Conservation (phyloP, 2,888 invertebrate species). For the Lasioglossum vierecki region DNA sequence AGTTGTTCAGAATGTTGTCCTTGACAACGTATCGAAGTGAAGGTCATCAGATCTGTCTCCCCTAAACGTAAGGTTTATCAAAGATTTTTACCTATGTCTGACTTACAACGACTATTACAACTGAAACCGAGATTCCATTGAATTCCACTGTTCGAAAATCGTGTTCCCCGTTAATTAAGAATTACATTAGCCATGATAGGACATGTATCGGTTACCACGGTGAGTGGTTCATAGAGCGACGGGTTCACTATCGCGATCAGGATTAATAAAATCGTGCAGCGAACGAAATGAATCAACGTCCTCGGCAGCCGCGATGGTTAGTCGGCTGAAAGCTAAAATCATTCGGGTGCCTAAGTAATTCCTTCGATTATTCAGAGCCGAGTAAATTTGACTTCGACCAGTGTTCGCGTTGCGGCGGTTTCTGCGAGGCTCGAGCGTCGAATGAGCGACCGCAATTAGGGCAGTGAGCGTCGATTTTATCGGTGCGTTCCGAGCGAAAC, state of each 20-base stretch:
- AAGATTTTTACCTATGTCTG: not conserved
- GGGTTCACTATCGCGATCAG: not conserved
- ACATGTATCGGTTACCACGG: not conserved
- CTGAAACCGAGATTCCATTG: not conserved
- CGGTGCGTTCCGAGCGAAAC: conserved; percentile 21
- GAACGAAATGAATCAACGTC: not conserved
- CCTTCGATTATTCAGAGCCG: conserved; percentile 9
- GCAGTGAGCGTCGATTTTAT: conserved; percentile 12
- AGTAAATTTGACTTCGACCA: conserved; percentile 10
- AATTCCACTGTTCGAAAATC: not conserved
- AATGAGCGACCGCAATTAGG: conserved; percentile 28
- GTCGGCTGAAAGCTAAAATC: not conserved
- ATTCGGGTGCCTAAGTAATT: conserved; percentile 1
- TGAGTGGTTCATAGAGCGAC: not conserved
- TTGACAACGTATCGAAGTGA: too few species aligned
- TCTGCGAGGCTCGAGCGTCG: not conserved
- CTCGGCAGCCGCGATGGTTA: not conserved
- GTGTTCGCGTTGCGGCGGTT: not conserved
- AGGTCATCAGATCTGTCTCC: too few species aligned
- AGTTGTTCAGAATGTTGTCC: too few species aligned
- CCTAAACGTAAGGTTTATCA: too few species aligned
- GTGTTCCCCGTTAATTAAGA: not conserved
- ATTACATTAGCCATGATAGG: not conserved
- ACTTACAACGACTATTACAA: not conserved
- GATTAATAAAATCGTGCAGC: not conserved